Evolutionary conservation across 1,140 invertebrate species (phyloP), one percentile per base, ranked within the genome.

Genomic region (Dinothrombium tinctorium): DNA sequence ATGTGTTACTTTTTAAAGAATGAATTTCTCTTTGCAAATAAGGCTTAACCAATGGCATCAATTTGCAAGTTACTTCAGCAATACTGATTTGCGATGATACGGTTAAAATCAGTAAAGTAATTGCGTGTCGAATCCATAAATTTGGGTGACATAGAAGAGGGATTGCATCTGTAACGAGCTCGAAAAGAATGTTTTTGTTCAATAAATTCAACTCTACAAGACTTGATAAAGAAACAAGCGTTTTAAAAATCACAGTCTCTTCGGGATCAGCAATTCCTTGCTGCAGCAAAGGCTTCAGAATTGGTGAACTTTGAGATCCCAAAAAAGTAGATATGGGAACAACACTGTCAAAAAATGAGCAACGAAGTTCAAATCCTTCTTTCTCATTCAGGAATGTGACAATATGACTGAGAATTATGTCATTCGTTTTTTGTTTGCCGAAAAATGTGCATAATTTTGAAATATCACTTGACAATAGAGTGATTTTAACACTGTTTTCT

Each of bases 361-460:
- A 74, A 21, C 89, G 60, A 2, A 95, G 56, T 47, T 87, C 74
- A 54, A 76, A 79, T 55, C 94, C 86, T 43, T 80, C 74, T 57
- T 62, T 90, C 50, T 95, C 87, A 56, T 98, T 96, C 1, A 98
- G 63, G 58, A 95, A 95, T 2, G 90, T 96, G 43, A 95, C 89
- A 64, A 96, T 81, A 53, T 96, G 90, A 5, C 82, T 89, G 2
- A 96, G 62, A 8, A 96, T 64, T 12, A 94, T 72, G 60, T 95
- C 89, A 59, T 89, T 90, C 0, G 87, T 84, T 69, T 87, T 89
- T 53, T 89, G 77, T 57, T 80, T 76, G 1, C 86, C 86, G 57
- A 94, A 92, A 61, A 94, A 92, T 4, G 83, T 72, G 59, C 86
- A 92, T 0, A 95, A 59, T 55, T 83, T 76, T 4, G 74, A 77